Base-by-base conservation (phyloP, 2,797 vertebrate species). In the Phalloptychus januarius region DNA sequence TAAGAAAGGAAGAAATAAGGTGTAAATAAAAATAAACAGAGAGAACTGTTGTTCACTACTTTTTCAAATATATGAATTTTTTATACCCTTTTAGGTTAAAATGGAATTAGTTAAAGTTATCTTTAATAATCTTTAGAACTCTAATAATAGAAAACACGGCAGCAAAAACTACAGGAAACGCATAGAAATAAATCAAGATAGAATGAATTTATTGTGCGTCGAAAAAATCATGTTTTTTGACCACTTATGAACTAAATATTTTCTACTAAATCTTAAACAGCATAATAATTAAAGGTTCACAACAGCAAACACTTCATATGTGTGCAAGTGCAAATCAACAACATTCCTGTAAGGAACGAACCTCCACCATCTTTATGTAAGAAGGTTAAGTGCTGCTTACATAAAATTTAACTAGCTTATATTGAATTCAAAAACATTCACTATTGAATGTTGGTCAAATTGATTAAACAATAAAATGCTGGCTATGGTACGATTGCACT, bases 51-150 rank as follows among this genome's bases (percentile, higher is more conserved):
- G 31, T 56, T 52, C 56, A 31, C 13, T 18, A 28, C 63, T 23
- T 40, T 20, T 65, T 20, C 18, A 65, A 23, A 67, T 5, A 56
- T 11, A 40, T 40, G 2, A 11, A 4, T 38, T 38, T 67, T 95
- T 94, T 95, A 94, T 87, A 87, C 80, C 81, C 58, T 76, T 85
- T 77, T 83, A 85, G 38, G 86, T 92, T 93, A 95, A 94, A 92
- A 75, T 45, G 77, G 86, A 92, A 94, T 93, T 91, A 95, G 93
- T 92, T 84, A 95, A 33, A 23, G 80, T 76, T 83, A 82, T 83
- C n/a, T n/a, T n/a, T n/a, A n/a, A n/a, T n/a, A n/a, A n/a, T 38
- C 61, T 20, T 38, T 23, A 20, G 11, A 10, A 40, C 38, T 4
- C 3, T 20, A 67, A 23, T 2, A 23, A 18, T 2, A 40, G 11